Evolutionary conservation across 2,888 invertebrate genomes (phyloP), one percentile per base, ranked within the genome.

Genomic region (Dione vanillae): DNA sequence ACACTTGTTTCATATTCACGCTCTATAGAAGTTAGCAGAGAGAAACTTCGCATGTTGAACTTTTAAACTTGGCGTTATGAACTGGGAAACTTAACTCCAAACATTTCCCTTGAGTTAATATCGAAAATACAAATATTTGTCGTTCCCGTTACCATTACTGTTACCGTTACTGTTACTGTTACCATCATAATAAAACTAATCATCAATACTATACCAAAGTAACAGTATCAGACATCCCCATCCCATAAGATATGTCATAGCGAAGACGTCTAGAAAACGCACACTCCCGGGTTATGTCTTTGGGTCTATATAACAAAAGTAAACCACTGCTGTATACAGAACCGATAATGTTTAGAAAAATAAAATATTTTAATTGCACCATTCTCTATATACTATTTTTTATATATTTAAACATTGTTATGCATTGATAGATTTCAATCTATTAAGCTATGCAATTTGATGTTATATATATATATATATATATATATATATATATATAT

Each of bases 221-320:
- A 12, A 87, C 83, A 5, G 92, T 92, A 73, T 92, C 92, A 0
- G 92, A 89, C 89, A 92, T 89, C 1, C 92, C 92, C 89, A 90
- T 91, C 1, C 92, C 92, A 65, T 81, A 91, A 1, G 92, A 87
- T 37, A 92, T 69, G 65, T 92, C 92, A 73, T 83, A 92, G 45
- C 89, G 79, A 19, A 92, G 70, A 0, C 81, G 76, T 9, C 80
- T 79, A 0, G 91, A 91, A 68, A 83, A 80, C 0, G 86, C 84
- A 62, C 92, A 92, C 0, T 85, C 86, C 16, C 78, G 79, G 65
- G 83, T 91, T 11, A 91, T 78, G 59, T 92, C 92, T 5, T 75
- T 76, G 0, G 92, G 92, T 1, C 85, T 81, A 71, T 92, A 88
- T 1, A 91, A 77, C 12, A 92, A 77, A 51, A 91, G 70, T 1